phyloP scores from a whole-genome alignment of 2,888 invertebrate species.

The Lycia hirtaria region DNA sequence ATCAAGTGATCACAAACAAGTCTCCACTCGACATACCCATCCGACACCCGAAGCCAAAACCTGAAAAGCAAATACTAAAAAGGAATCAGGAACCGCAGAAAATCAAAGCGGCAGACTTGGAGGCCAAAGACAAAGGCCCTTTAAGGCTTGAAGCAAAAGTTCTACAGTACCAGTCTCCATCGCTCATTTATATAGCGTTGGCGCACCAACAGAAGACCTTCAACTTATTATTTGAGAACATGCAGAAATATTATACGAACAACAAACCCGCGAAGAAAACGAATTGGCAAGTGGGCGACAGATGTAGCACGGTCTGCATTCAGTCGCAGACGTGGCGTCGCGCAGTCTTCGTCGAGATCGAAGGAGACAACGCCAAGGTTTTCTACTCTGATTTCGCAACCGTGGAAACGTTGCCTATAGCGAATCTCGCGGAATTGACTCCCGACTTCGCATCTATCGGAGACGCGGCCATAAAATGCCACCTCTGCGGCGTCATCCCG shows the following conservation, averaged over 20 bases:
- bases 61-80: constrained; percentile 48
- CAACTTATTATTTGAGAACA: constrained; percentile 74
- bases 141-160: constrained; percentile 80
- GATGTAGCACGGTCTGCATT: constrained; percentile 73
- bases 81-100: constrained; percentile 41
- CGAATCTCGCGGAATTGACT: constrained; percentile 80
- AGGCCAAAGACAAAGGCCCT: constrained; percentile 78
- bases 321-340: constrained; percentile 88
- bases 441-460: constrained; percentile 78
- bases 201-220: constrained; percentile 73
- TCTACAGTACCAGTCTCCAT: constrained; percentile 82
- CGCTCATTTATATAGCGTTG: constrained; percentile 86
- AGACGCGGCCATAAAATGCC: constrained; percentile 87
- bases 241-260: constrained; percentile 82
- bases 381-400: constrained; percentile 88
- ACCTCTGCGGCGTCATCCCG: constrained; percentile 88
- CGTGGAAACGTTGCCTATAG: constrained; percentile 73
- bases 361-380: constrained; percentile 76
- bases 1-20: constrained; percentile 60
- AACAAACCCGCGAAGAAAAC: constrained; percentile 49
- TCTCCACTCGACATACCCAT: constrained; percentile 51
- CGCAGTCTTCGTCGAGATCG: constrained; percentile 72
- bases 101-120: constrained; percentile 54
- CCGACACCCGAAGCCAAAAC: constrained; percentile 31
- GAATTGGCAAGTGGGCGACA: constrained; percentile 81